Conservation (phyloP, 1,140 invertebrate genomes). For the Mesaphorura yosii region DNA sequence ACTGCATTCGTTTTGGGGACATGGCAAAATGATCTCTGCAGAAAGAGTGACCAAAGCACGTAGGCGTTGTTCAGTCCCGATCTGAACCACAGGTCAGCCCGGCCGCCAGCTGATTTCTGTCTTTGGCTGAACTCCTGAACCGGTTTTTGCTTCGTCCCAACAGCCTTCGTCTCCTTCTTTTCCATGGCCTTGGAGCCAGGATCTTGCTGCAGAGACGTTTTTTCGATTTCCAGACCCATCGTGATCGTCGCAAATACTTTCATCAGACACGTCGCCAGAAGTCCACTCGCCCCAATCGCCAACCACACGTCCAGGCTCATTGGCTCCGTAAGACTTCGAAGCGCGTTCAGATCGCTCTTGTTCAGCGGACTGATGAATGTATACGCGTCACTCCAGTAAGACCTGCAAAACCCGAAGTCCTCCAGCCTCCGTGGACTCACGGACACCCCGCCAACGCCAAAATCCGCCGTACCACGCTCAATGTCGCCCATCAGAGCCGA, state of each 20-base stretch:
- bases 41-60: not conserved
- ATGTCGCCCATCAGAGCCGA: not conserved
- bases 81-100: not conserved
- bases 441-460: slow-evolving; percentile 6
- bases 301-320: not conserved
- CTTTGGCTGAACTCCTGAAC: too few relatives aligned
- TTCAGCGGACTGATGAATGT: slow-evolving; percentile 6
- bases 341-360: not conserved
- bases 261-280: not conserved
- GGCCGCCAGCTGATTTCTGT: not conserved
- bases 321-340: not conserved
- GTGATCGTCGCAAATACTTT: not conserved
- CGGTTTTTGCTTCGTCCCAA: too few relatives aligned
- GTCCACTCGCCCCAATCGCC: too few relatives aligned
- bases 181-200: slow-evolving; percentile 1
- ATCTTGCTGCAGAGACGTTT: too few relatives aligned
- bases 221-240: too few relatives aligned
- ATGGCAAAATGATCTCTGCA: slow-evolving; percentile 3
- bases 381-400: slow-evolving; percentile 10
- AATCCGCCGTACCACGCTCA: not conserved
- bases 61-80: not conserved
- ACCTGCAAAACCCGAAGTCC: slow-evolving; percentile 2
- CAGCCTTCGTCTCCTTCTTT: not conserved
- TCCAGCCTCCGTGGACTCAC: not conserved
- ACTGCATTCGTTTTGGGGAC: not conserved